Conservation (phyloP, 2,797 vertebrate species). For the Sebastes trivittatus region DNA sequence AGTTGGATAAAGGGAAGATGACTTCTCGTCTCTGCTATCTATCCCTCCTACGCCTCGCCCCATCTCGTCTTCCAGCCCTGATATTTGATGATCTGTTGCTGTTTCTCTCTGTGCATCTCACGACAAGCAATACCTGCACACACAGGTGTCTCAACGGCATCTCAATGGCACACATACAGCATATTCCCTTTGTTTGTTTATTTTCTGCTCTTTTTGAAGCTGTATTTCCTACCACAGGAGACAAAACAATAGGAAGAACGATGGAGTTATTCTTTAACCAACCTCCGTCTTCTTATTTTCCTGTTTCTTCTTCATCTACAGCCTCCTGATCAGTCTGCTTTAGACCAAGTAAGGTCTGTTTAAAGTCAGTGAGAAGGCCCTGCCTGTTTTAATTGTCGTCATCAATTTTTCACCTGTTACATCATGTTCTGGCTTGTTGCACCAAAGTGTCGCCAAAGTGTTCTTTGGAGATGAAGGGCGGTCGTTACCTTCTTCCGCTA, state of each 20-base stretch:
- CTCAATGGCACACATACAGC: background rate
- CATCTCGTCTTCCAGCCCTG: constrained; percentile 5
- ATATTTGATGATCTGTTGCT: constrained; percentile 7
- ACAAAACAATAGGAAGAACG: background rate
- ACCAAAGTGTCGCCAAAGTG: background rate
- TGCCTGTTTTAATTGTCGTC: constrained; percentile 12
- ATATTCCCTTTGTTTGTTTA: background rate
- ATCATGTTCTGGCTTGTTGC: constrained; percentile 25
- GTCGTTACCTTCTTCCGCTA: background rate
- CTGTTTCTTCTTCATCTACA: background rate
- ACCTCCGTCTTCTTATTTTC: background rate
- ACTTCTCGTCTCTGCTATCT: constrained; percentile 34
- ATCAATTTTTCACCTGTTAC: constrained; percentile 29
- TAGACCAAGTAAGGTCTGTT: background rate
- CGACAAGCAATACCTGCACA: background rate
- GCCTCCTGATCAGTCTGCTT: background rate
- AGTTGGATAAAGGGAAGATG: constrained; percentile 48
- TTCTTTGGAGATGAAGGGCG: background rate
- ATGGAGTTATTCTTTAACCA: background rate
- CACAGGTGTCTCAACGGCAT: background rate
- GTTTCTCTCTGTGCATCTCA: background rate
- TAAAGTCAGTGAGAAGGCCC: constrained; percentile 4
- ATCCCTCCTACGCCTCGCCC: constrained; percentile 7
- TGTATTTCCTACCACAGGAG: background rate
- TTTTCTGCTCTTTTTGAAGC: background rate